Evolutionary conservation across 30 jellyfish, hydroid and myxozoan species (phyloP).

Genomic region (Chironex yamaguchii): DNA sequence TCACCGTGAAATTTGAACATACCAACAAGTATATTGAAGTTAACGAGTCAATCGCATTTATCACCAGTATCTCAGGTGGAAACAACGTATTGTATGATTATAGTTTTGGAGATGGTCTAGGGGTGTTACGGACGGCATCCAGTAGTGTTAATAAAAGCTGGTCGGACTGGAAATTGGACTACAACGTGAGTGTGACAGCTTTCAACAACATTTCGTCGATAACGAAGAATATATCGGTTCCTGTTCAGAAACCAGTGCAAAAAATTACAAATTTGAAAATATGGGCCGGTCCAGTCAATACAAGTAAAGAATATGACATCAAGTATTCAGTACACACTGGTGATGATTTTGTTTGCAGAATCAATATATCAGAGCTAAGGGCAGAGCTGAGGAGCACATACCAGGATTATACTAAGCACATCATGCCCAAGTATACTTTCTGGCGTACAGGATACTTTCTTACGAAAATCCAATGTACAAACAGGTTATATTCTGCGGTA

Average conservation of each 20-base stretch:
- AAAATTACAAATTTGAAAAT: constrained; percentile 40
- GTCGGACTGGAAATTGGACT: constrained; percentile 4
- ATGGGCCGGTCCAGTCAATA: constrained; percentile 76
- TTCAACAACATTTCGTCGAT: constrained; percentile 59
- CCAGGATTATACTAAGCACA: background rate
- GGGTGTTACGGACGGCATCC: background rate
- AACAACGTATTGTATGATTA: background rate
- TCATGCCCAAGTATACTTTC: constrained; percentile 36
- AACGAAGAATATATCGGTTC: background rate
- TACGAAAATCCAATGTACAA: constrained; percentile 44
- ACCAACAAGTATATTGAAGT: background rate
- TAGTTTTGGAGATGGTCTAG: constrained; percentile 5
- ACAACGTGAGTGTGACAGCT: background rate
- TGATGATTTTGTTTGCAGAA: constrained; percentile 75
- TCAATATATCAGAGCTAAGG: constrained; percentile 45
- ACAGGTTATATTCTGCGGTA: constrained; percentile 64
- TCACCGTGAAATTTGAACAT: background rate
- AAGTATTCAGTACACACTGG: constrained; percentile 51
- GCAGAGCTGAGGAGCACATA: constrained; percentile 1
- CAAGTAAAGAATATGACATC: constrained; percentile 68
- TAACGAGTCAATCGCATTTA: constrained; percentile 54
- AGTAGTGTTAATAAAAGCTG: background rate
- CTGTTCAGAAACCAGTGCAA: constrained; percentile 77
- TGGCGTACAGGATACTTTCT: constrained; percentile 69
- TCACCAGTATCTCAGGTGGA: constrained; percentile 10